phyloP scores from a whole-genome alignment of 2,113 vertebrate genomes.

The Bucco capensis region DNA sequence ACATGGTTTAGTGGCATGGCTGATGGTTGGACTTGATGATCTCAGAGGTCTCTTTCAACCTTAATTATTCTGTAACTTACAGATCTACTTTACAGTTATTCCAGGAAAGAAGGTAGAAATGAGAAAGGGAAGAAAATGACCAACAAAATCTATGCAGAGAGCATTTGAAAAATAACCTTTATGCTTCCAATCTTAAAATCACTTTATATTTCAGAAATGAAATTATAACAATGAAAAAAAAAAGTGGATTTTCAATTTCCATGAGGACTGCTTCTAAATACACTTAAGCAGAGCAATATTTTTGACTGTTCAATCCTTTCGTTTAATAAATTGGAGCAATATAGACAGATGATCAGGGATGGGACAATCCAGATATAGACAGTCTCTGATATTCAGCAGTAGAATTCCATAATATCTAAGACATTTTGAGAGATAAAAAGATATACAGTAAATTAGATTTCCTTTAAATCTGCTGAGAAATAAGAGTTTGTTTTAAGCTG shows the following conservation, averaged over 20 bases:
- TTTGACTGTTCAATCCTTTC: background rate
- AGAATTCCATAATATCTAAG: background rate
- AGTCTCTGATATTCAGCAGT: background rate
- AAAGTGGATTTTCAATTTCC: background rate
- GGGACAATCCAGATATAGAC: background rate
- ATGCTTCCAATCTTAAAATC: background rate
- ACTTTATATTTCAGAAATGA: background rate
- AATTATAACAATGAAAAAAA: background rate
- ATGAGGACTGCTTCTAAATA: background rate
- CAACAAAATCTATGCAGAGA: background rate
- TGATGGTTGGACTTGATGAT: too few relatives aligned
- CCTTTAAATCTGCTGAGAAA: conserved; percentile 12
- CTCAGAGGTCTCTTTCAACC: too few relatives aligned
- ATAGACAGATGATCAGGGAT: background rate
- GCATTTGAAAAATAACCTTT: background rate
- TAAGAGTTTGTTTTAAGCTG: conserved; percentile 17
- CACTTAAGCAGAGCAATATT: background rate
- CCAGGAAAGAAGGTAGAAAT: background rate
- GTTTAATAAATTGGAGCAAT: background rate
- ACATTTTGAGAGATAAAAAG: background rate
- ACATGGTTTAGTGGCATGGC: too few relatives aligned
- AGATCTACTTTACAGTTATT: background rate
- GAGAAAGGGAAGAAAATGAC: background rate
- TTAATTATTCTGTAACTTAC: too few relatives aligned
- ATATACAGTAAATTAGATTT: background rate